phyloP scores from a whole-genome alignment of 2,888 invertebrate genomes.

The Candidula unifasciata region DNA sequence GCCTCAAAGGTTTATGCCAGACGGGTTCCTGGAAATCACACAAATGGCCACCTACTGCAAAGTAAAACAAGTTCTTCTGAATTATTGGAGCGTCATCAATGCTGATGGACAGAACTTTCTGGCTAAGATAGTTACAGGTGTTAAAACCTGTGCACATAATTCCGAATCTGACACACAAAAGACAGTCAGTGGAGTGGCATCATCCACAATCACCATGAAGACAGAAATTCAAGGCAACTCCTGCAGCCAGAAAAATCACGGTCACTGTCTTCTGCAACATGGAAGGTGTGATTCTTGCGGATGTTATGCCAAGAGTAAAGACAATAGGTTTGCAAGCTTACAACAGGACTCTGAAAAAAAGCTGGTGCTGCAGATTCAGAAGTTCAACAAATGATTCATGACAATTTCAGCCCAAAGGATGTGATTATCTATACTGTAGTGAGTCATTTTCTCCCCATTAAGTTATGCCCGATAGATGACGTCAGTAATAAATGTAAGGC shows the following conservation, averaged over 20 bases:
- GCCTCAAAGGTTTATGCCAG: not conserved
- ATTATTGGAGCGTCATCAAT: too few relatives aligned
- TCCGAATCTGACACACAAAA: not conserved
- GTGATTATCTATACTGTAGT: too few relatives aligned
- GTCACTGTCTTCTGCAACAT: not conserved
- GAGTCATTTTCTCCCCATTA: too few relatives aligned
- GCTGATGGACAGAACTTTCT: not conserved
- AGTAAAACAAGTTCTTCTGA: not conserved
- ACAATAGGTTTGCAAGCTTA: too few relatives aligned
- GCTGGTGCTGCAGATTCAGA: too few relatives aligned
- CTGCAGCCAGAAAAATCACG: not conserved
- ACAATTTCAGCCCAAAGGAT: too few relatives aligned
- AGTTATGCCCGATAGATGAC: too few relatives aligned
- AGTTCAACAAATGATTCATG: too few relatives aligned
- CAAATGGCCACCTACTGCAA: slow-evolving; percentile 1
- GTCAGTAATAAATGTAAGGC: too few relatives aligned
- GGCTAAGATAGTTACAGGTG: slow-evolving; percentile 13
- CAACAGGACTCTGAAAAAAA: too few relatives aligned
- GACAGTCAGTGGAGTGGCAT: too few relatives aligned
- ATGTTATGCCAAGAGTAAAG: slow-evolving; percentile 1
- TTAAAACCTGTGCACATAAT: not conserved
- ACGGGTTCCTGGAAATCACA: slow-evolving; percentile 5
- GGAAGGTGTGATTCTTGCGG: slow-evolving; percentile 12
- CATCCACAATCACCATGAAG: slow-evolving; percentile 1
- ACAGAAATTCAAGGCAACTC: not conserved